Evolutionary conservation across 2,113 vertebrate species (phyloP), one percentile per base, ranked within the genome.

Genomic region (Craseonycteris thonglongyai): DNA sequence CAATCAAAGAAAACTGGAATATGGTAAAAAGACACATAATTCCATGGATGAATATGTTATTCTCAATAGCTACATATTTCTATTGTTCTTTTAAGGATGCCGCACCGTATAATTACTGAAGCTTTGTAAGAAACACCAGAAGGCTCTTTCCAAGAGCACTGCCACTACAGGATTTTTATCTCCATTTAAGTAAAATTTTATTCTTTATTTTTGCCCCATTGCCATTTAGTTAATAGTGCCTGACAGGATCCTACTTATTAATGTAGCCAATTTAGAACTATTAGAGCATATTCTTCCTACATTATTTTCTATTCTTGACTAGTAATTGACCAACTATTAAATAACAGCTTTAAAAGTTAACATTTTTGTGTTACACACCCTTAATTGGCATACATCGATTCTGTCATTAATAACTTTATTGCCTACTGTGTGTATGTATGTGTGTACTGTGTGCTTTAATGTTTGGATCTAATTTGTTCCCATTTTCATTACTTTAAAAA

Each of bases 291-390:
- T 81, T 66, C 59, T 88, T 87, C 8, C 13, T 71, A 22, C 61
- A 81, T 69, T 65, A 16, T 94, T 51, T 90, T 87, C 58, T 91
- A 40, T 22, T 24, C 33, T 88, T 79, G 26, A 49, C 11, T 82
- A 80, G 45, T 80, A 95, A 45, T 75, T 90, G 26, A 79, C 35
- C 42, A 92, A 30, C 7, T 83, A 42, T 65, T 95, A 93, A 92
- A 59, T 79, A 82, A 71, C 35, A 93, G 24, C 61, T 90, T 79
- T 87, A 40, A 54, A 96, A 91, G 42, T 86, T 68, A 63, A 40
- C 51, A 69, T 14, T 21, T 95, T 91, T 94, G 16, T 26, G 42
- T 75, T 42, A 51, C 8, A 58, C 4, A 38, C 18, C 26, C 51
- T 76, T 40, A 40, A 89, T 61, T 19, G 30, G 58, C 59, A 42